Conservation (phyloP, 2,888 invertebrate genomes). For the Cryptocephalus moraei region DNA sequence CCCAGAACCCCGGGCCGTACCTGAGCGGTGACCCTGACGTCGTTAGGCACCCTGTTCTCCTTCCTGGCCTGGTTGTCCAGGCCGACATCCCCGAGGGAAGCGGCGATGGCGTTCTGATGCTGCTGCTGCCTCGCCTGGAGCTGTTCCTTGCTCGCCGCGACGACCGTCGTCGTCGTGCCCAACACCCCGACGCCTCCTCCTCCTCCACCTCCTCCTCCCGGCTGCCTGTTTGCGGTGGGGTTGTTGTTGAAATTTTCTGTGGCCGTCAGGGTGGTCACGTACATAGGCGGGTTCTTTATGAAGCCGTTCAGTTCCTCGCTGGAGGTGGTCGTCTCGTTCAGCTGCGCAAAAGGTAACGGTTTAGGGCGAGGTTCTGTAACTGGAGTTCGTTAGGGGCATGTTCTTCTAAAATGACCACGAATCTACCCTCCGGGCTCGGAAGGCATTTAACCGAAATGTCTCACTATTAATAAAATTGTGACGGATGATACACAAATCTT, state of each 20-base stretch:
- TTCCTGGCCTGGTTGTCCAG: constrained; percentile 14
- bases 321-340: constrained; percentile 47
- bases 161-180: constrained; percentile 33
- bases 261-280: constrained; percentile 65
- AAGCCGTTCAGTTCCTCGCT: constrained; percentile 67
- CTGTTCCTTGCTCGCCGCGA: constrained; percentile 35
- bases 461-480: no score
- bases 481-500: no score
- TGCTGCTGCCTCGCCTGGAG: constrained; percentile 24
- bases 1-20: constrained; percentile 3
- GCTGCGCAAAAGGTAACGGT: constrained; percentile 33
- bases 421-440: no score
- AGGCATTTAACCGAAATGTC: no score
- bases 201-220: constrained; percentile 24
- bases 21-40: constrained; percentile 19
- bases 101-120: background rate
- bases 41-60: constrained; percentile 25
- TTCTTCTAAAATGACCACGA: no score
- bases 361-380: no score
- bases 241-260: constrained; percentile 44
- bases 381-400: no score
- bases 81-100: constrained; percentile 24
- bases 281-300: constrained; percentile 72
- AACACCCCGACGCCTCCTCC: constrained; percentile 18
- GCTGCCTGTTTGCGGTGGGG: constrained; percentile 35